A percentile compares a stretch with the other conserved stretches of the same genome.
These are phyloP conservation scores for Zaprionus ghesquierei DNA, from an alignment of 1,140 invertebrate genomes.

Conservation along the genomic window DNA sequence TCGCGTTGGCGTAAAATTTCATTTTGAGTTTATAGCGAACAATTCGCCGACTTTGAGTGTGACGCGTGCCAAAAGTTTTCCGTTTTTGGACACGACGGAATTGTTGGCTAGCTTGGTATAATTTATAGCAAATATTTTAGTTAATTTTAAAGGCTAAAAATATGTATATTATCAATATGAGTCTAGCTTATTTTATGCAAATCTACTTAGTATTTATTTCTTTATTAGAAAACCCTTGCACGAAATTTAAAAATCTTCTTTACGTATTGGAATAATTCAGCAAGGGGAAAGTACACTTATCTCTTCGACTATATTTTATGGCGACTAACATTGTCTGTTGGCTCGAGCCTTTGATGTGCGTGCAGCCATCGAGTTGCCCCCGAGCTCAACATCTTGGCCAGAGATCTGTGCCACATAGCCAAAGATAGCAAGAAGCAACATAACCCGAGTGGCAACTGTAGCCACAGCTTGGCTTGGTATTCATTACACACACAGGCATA, in stretches of 20 bases:
- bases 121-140: slow-evolving; percentile 1
- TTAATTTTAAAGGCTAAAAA: background rate
- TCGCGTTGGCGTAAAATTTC: slow-evolving; percentile 55
- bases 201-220: background rate
- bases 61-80: slow-evolving; percentile 66
- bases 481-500: slow-evolving; percentile 5
- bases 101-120: background rate
- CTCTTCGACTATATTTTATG: slow-evolving; percentile 33
- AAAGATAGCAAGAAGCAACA: slow-evolving; percentile 18
- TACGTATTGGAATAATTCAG: slow-evolving; percentile 23
- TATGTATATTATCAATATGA: background rate
- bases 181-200: background rate
- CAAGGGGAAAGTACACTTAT: slow-evolving; percentile 24
- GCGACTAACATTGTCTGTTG: slow-evolving; percentile 54
- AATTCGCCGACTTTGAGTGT: slow-evolving; percentile 54
- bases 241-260: background rate
- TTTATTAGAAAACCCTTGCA: background rate
- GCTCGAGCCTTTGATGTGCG: slow-evolving; percentile 46
- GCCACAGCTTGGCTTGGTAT: background rate
- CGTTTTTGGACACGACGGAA: slow-evolving; percentile 32
- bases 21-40: slow-evolving; percentile 66
- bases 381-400: slow-evolving; percentile 42
- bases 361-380: slow-evolving; percentile 19
- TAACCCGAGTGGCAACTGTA: background rate
- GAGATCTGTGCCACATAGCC: slow-evolving; percentile 44